phyloP scores from a whole-genome alignment of 2,888 invertebrate genomes.

The Athalia rosae region DNA sequence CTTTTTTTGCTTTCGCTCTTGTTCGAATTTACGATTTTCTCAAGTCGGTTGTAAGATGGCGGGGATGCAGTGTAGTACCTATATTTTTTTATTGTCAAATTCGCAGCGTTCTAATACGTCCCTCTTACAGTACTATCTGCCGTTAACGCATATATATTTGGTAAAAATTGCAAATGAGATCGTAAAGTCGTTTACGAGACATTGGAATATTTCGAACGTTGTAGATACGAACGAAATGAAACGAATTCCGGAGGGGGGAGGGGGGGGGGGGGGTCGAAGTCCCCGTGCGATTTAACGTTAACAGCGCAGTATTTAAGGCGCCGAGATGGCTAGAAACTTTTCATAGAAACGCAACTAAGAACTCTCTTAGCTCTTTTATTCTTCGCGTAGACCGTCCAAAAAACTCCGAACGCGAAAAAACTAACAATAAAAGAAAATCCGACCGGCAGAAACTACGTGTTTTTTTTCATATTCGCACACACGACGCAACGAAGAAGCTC shows the following conservation, averaged over 20 bases:
- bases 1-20: neutral
- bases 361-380: conserved; percentile 8
- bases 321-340: conserved; percentile 31
- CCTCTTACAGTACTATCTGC: no score
- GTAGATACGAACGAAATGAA: conserved; percentile 17
- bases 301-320: conserved; percentile 11
- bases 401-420: conserved; percentile 32
- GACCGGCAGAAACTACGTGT: no score
- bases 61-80: no score
- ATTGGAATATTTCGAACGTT: neutral
- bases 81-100: neutral
- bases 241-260: no score
- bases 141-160: neutral
- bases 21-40: neutral
- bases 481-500: no score
- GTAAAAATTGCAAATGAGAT: conserved; percentile 25
- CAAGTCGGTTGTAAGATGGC: neutral
- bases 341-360: neutral
- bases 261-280: no score
- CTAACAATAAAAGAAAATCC: neutral
- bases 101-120: neutral
- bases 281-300: neutral
- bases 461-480: no score
- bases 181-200: conserved; percentile 29
- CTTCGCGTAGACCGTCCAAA: conserved; percentile 2